These are phyloP conservation scores for Podocnemis expansa DNA, from an alignment of 2,113 vertebrate species.

Conservation along the genomic window DNA sequence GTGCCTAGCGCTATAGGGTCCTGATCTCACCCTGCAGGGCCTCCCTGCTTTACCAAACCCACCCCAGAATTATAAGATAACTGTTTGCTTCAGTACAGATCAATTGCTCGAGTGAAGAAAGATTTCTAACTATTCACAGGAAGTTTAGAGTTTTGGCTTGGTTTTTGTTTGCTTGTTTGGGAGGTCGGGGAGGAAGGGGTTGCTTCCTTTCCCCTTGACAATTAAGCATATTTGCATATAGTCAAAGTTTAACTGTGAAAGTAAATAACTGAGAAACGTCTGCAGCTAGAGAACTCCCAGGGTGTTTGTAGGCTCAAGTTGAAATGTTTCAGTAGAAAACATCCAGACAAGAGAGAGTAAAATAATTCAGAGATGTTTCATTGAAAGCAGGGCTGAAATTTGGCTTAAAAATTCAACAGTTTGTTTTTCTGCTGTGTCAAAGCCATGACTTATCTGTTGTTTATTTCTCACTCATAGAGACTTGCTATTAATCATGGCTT, in stretches of 20 bases:
- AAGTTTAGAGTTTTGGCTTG: background rate
- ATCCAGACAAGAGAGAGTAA: background rate
- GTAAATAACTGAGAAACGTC: background rate
- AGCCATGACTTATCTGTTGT: conserved; percentile 63
- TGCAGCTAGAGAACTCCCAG: background rate
- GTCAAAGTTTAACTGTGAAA: background rate
- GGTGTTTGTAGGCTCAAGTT: background rate
- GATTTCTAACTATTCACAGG: background rate
- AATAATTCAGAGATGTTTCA: fast-evolving
- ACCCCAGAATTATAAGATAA: background rate
- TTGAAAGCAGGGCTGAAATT: conserved; percentile 12
- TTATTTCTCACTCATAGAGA: conserved; percentile 47
- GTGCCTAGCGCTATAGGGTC: background rate
- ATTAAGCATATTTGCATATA: background rate
- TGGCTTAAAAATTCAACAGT: conserved; percentile 11
- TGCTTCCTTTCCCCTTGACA: background rate
- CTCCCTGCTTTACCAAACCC: background rate
- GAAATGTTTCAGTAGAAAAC: background rate
- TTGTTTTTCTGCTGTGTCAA: background rate
- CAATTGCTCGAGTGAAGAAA: background rate
- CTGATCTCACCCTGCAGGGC: background rate
- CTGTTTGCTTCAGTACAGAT: fast-evolving
- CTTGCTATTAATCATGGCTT: conserved; percentile 63
- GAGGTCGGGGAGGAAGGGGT: background rate
- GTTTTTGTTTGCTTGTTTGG: background rate